phyloP scores from a whole-genome alignment of 64 coral and sea anemone genomes.

The Montipora cactus region DNA sequence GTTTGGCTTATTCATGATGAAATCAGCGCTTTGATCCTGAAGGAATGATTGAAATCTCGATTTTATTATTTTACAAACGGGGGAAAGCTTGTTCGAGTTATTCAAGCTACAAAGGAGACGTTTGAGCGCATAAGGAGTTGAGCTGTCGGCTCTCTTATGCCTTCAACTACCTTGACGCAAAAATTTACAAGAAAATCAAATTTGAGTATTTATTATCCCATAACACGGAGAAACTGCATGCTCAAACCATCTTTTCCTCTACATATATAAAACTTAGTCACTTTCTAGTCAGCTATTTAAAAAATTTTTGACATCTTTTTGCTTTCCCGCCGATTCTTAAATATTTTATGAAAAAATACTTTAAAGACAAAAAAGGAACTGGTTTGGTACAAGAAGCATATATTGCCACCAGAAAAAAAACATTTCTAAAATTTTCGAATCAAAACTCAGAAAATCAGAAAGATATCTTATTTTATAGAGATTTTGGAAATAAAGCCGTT shows the following conservation, averaged over 20 bases:
- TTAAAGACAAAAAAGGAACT: constrained; percentile 32
- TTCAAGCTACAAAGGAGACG: too few species aligned
- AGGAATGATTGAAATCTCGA: too few species aligned
- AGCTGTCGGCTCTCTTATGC: too few species aligned
- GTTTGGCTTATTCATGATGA: too few species aligned
- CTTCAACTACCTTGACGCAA: neutral
- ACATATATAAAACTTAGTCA: neutral
- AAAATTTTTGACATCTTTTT: constrained; percentile 47
- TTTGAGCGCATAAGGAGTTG: too few species aligned
- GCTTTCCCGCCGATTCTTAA: neutral
- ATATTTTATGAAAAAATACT: constrained; percentile 52
- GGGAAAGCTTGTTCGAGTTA: too few species aligned
- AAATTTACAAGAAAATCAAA: neutral
- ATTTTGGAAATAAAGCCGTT: too few species aligned
- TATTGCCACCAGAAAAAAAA: constrained; percentile 14
- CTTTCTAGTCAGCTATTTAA: neutral
- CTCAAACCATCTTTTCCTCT: neutral
- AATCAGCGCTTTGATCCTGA: neutral
- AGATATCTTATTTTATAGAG: neutral
- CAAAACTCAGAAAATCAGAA: neutral
- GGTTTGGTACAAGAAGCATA: neutral
- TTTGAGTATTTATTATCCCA: neutral
- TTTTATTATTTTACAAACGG: too few species aligned
- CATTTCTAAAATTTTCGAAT: neutral
- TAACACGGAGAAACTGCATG: neutral